Conservation (phyloP, 1,140 invertebrate genomes). For the Bombus pyrosoma region DNA sequence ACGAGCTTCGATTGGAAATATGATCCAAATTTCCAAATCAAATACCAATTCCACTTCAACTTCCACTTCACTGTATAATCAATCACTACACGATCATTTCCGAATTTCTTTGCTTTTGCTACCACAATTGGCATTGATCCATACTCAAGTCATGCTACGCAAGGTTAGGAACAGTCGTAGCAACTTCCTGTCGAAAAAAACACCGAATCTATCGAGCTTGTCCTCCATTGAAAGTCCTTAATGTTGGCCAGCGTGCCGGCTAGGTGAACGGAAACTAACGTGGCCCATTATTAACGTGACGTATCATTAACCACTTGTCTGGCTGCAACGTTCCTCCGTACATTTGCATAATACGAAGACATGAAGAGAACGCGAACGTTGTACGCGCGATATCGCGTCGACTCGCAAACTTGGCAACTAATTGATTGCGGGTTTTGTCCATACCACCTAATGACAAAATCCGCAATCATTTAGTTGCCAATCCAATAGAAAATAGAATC, state of each 20-base stretch:
- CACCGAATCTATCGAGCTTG: neutral
- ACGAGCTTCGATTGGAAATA: too few relatives aligned
- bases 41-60: too few relatives aligned
- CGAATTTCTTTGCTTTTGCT: neutral
- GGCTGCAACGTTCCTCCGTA: neutral
- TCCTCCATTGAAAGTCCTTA: neutral
- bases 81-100: neutral
- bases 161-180: neutral
- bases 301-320: constrained; percentile 47
- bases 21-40: too few relatives aligned
- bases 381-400: neutral
- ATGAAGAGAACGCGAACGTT: neutral
- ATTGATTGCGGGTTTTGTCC: too few relatives aligned
- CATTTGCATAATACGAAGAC: constrained; percentile 38
- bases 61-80: too few relatives aligned
- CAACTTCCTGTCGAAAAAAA: constrained; percentile 20
- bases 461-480: too few relatives aligned
- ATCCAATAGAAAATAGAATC: neutral
- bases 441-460: too few relatives aligned
- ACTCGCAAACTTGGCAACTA: too few relatives aligned
- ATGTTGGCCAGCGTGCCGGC: constrained; percentile 2
- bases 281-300: constrained; percentile 20
- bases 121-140: neutral
- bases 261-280: constrained; percentile 17
- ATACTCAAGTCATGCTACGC: neutral